Evolutionary conservation across 2,888 invertebrate species (phyloP), one percentile per base, ranked within the genome.

Genomic region (Tupiocoris notatus): DNA sequence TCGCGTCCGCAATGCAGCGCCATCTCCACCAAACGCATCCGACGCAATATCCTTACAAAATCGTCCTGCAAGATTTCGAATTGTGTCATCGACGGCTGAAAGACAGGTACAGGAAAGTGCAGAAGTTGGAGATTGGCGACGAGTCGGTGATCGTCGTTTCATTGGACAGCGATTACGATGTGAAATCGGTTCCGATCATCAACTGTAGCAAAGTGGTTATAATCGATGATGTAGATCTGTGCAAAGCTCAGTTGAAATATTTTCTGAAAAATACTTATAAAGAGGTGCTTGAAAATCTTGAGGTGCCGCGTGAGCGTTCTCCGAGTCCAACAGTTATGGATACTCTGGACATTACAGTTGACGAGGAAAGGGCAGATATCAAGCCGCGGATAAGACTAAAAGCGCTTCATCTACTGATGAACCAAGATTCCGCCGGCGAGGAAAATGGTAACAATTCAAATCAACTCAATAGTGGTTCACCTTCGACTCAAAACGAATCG

Each of bases 41-140:
- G n/a, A 61, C 73, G 1, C 62, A 73, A 54, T 73, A 73, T 21
- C 73, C 73, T 3, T 73, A 39, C 22, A 25, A 61, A 1, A 25
- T 73, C 16, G 22, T 73, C 1, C 62, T 61, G 23, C 73, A 73
- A 39, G 73, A 73, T n/a, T 73, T 23, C 22, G 73, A 73, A n/a
- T 21, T 39, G 7, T 12, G 62, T 18, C 25, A 54, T 23, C 73
- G 39, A 17, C 61, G 54, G 16, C 22, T 73, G 9, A 24, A 20
- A 63, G 73, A 62, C 17, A 73, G 62, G 73, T 73, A 73, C 63
- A 20, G 22, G 7, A 73, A 62, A 20, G 22, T 73, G 20, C 73
- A 73, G 12, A 73, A 73, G 18, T 54, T 73, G n/a, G 73, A 73
- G 7, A 54, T 73, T 16, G 63, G 63, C 18, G 24, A 61, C 6